phyloP scores from a whole-genome alignment of 2,888 invertebrate genomes.

The Tuta absoluta region DNA sequence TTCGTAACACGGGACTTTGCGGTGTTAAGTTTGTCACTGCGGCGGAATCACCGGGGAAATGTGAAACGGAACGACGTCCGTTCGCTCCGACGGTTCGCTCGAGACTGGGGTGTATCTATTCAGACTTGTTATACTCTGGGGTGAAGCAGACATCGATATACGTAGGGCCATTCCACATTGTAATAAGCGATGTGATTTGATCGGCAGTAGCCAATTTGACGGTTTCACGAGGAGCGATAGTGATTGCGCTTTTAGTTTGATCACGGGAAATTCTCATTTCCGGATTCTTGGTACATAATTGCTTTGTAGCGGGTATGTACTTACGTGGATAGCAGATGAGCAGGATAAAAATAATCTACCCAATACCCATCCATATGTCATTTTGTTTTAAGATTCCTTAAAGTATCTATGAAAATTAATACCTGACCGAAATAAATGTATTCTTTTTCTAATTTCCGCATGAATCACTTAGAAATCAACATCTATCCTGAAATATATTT shows the following conservation, averaged over 20 bases:
- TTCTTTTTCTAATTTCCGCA: too few relatives aligned
- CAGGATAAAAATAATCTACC: too few relatives aligned
- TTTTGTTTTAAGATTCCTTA: too few relatives aligned
- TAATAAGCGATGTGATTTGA: slow-evolving; percentile 20
- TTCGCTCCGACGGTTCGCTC: slow-evolving; percentile 10
- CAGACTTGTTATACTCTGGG: slow-evolving; percentile 7
- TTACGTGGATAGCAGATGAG: too few relatives aligned
- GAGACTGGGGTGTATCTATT: slow-evolving; percentile 19
- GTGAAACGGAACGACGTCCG: slow-evolving; percentile 19
- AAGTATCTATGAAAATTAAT: too few relatives aligned
- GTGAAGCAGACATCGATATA: slow-evolving; percentile 20
- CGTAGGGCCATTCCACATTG: slow-evolving; percentile 16
- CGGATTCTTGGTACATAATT: background rate
- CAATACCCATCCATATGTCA: too few relatives aligned
- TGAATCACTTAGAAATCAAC: too few relatives aligned
- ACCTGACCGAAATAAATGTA: too few relatives aligned
- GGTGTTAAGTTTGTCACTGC: slow-evolving; percentile 6
- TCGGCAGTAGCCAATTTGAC: slow-evolving; percentile 14
- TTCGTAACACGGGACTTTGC: slow-evolving; percentile 22
- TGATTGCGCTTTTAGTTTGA: slow-evolving; percentile 1
- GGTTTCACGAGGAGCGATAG: slow-evolving; percentile 7
- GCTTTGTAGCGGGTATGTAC: too few relatives aligned
- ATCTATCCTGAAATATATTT: too few relatives aligned
- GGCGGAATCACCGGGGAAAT: background rate
- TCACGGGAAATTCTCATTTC: background rate